These are phyloP conservation scores for Atethmia centrago DNA, from an alignment of 2,888 invertebrate species.

Conservation along the genomic window DNA sequence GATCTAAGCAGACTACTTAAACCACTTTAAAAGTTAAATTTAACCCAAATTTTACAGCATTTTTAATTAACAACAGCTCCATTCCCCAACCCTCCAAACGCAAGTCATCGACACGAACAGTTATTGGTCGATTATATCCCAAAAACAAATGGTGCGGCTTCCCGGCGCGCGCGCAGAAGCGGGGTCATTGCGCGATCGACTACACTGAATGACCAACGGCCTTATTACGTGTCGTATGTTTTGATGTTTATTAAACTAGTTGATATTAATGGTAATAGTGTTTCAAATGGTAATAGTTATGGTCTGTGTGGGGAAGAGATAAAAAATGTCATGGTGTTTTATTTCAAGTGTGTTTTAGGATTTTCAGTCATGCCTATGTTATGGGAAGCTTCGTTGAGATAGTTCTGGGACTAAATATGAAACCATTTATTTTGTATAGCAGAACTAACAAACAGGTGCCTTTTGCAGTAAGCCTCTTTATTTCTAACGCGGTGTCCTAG, in stretches of 20 bases:
- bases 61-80: slow-evolving; percentile 58
- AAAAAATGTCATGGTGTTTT: slow-evolving; percentile 14
- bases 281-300: slow-evolving; percentile 39
- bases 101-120: slow-evolving; percentile 69
- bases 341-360: slow-evolving; percentile 6
- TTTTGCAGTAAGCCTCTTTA: too few relatives aligned
- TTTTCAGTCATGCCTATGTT: background rate
- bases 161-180: slow-evolving; percentile 73
- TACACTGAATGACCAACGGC: slow-evolving; percentile 82
- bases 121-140: slow-evolving; percentile 78
- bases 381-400: background rate
- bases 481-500: background rate
- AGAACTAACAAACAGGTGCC: background rate
- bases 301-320: slow-evolving; percentile 35
- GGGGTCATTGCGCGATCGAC: slow-evolving; percentile 88
- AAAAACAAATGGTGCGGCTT: slow-evolving; percentile 77
- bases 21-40: slow-evolving; percentile 51
- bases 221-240: slow-evolving; percentile 76
- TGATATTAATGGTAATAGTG: slow-evolving; percentile 53
- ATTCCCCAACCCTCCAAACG: slow-evolving; percentile 62
- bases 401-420: background rate
- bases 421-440: background rate
- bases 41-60: slow-evolving; percentile 52
- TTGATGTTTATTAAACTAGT: slow-evolving; percentile 70
- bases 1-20: background rate